phyloP scores from a whole-genome alignment of 2,888 invertebrate species.

The Ophion obscuratus region DNA sequence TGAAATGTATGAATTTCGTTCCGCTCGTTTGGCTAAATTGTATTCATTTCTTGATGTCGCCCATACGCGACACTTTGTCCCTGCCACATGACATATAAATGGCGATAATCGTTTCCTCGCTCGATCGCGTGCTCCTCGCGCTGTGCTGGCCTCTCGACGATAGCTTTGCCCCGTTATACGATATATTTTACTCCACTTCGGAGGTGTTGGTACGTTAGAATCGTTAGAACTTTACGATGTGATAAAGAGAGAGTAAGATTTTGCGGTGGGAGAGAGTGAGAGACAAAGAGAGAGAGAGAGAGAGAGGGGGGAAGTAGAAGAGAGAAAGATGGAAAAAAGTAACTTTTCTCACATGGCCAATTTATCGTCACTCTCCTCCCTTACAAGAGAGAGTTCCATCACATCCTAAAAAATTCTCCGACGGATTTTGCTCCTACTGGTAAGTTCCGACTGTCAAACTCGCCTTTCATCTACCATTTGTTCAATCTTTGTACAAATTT shows the following conservation, averaged over 20 bases:
- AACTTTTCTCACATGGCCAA: conserved; percentile 20
- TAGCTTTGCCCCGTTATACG: conserved; percentile 27
- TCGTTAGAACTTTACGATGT: conserved; percentile 66
- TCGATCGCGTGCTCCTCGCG: conserved; percentile 59
- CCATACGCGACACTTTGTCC: conserved; percentile 18
- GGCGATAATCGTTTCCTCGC: conserved; percentile 55
- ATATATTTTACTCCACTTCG: conserved; percentile 37
- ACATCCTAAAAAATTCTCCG: not conserved
- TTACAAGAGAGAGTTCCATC: conserved; percentile 12
- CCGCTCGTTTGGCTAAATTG: not conserved
- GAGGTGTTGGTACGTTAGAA: conserved; percentile 61
- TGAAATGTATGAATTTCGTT: not conserved
- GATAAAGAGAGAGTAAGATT: conserved; percentile 63
- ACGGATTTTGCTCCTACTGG: conserved; percentile 25
- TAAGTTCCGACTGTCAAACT: conserved; percentile 29
- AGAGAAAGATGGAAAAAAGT: not conserved
- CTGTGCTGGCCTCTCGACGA: conserved; percentile 42
- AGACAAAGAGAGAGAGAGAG: conserved; percentile 22
- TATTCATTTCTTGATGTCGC: not conserved
- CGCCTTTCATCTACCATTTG: not conserved
- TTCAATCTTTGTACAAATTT: not conserved
- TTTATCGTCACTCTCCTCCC: conserved; percentile 20
- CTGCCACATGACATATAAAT: conserved; percentile 48
- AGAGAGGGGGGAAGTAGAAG: not conserved
- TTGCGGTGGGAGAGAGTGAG: conserved; percentile 28